phyloP scores from a whole-genome alignment of 2,797 vertebrate genomes.

The Muraenolepis orangiensis region DNA sequence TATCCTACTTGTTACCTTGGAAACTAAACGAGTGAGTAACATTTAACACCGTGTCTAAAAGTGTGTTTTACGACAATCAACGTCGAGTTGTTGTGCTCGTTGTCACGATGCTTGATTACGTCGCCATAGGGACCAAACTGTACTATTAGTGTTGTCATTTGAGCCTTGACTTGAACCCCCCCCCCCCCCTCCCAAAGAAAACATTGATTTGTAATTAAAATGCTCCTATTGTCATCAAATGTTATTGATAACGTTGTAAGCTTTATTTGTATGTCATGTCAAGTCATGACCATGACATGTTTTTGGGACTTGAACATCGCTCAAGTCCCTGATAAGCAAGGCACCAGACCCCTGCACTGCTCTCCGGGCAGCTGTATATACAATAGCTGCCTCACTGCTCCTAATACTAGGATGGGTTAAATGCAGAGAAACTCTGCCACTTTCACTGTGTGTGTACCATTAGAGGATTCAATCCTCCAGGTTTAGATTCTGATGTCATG shows the following conservation, averaged over 20 bases:
- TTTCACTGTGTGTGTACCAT: no score
- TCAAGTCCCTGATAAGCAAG: no score
- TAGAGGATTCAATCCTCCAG: no score
- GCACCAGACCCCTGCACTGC: no score
- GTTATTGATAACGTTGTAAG: not conserved
- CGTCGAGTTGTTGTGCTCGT: constrained; percentile 44
- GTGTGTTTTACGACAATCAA: constrained; percentile 58
- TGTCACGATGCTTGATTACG: constrained; percentile 7
- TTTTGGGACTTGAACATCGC: no score
- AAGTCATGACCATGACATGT: no score
- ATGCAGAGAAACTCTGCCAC: no score
- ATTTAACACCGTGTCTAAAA: constrained; percentile 72
- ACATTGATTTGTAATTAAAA: not conserved
- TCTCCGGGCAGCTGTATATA: no score
- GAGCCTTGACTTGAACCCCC: not conserved
- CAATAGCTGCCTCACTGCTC: no score
- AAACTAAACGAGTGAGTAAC: constrained; percentile 75
- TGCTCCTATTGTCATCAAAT: not conserved
- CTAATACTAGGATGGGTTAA: no score
- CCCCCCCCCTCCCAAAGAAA: not conserved
- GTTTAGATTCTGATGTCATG: no score
- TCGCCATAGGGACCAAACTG: constrained; percentile 9
- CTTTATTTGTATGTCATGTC: not conserved
- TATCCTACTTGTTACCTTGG: constrained; percentile 75
- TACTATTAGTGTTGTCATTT: not conserved